Evolutionary conservation across 64 coral and sea anemone species (phyloP).

Genomic region (Dendrophyllia cribrosa): DNA sequence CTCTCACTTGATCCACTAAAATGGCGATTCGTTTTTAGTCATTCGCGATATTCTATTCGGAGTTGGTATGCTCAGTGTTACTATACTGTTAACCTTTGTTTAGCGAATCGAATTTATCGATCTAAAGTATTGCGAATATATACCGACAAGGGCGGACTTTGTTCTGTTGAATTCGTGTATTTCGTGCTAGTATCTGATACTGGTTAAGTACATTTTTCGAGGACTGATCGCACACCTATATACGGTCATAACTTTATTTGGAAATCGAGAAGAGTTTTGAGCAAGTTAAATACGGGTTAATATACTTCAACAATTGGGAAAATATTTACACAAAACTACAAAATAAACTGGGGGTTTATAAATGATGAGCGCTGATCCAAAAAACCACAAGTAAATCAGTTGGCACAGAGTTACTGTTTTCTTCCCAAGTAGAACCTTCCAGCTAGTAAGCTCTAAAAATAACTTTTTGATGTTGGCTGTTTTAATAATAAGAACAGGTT

Average conservation of each 20-base stretch:
- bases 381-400: background rate
- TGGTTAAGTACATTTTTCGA: background rate
- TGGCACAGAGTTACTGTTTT: background rate
- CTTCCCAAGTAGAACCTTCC: background rate
- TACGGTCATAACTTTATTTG: background rate
- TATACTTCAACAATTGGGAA: background rate
- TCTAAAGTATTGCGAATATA: conserved; percentile 16
- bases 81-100: conserved; percentile 7
- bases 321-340: conserved; percentile 1
- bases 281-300: background rate
- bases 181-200: background rate
- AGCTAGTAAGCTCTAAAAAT: background rate
- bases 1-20: background rate
- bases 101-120: conserved; percentile 14
- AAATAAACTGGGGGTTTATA: background rate
- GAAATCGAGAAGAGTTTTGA: background rate
- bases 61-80: background rate
- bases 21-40: background rate
- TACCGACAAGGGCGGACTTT: conserved; percentile 7
- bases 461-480: background rate
- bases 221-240: background rate
- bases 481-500: background rate
- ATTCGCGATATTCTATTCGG: conserved; percentile 14
- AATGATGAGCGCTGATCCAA: background rate
- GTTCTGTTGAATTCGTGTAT: background rate